Evolutionary conservation across 2,113 vertebrate genomes (phyloP), one percentile per base, ranked within the genome.

Genomic region (Macrotis lagotis): DNA sequence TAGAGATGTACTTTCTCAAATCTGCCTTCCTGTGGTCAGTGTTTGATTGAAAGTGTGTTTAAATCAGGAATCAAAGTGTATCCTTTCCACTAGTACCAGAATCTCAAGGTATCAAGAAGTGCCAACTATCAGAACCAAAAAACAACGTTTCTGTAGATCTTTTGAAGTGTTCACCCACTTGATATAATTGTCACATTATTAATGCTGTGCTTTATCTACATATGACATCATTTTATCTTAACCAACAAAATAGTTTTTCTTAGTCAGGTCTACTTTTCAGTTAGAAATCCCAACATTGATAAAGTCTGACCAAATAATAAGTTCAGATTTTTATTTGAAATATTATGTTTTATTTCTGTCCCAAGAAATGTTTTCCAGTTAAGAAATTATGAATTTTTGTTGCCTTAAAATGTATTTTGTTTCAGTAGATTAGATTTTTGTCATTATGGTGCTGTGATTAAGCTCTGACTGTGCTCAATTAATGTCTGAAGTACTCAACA

Each of bases 401-500:
- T 26, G 89, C 3, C 24, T 50, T 90, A 28, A 48, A 51, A 47
- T 1, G 0, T 24, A 31, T 24, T 83, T 37, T 74, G 94, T 92
- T 96, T 96, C 89, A 94, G 92, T 95, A 48, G 83, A 95, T 95
- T 96, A 92, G 48, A 83, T 97, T 96, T 96, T 96, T 93, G 92
- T 55, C 93, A 92, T 89, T 94, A 59, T 59, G 49, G 50, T 97
- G 94, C 95, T 91, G 25, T 59, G 96, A 97, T 91, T 89, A 93
- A 3, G 1, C 96, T 48, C 50, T 91, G 92, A 97, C 92, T 95
- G 92, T 96, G 96, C 94, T 94, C 97, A 97, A 97, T 96, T 97
- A 94, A 97, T 92, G 97, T 93, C 95, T 97, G 51, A 96, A 96
- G 94, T 95, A 92, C 92, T 96, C 50, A 98, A 94, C 50, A 96